phyloP scores from a whole-genome alignment of 2,797 vertebrate genomes.

The Manis javanica region DNA sequence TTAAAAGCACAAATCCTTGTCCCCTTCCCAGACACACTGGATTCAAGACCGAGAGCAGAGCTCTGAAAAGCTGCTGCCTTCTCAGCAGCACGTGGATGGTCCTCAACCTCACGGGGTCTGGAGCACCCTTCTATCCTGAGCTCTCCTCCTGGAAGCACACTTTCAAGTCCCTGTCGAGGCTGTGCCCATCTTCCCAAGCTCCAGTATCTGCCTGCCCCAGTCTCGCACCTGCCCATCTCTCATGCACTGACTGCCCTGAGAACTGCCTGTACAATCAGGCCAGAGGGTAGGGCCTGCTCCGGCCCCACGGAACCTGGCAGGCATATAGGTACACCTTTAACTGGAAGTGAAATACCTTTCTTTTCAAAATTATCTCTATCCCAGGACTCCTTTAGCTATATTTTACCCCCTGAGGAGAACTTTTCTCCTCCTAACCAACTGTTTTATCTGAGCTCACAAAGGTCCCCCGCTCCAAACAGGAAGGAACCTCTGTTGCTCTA shows the following conservation, averaged over 20 bases:
- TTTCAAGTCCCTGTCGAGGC: neutral
- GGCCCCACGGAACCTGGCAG: neutral
- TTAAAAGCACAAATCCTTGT: neutral
- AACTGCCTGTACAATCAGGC: neutral
- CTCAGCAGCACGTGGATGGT: neutral
- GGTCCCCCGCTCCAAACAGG: neutral
- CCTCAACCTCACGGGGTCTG: neutral
- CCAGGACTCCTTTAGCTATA: neutral
- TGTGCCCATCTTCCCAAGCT: neutral
- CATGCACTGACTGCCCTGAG: neutral
- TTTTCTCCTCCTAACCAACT: neutral
- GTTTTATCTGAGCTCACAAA: neutral
- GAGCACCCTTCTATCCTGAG: neutral
- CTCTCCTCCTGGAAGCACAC: neutral
- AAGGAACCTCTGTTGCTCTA: neutral
- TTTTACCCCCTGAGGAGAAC: neutral
- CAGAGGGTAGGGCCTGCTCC: neutral
- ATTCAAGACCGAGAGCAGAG: neutral
- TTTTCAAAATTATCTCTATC: neutral
- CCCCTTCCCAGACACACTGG: neutral
- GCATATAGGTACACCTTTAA: fast-evolving
- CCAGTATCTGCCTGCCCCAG: neutral
- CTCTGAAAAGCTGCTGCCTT: fast-evolving
- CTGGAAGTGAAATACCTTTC: neutral
- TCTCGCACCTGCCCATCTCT: fast-evolving